Conservation (phyloP, 2,888 invertebrate genomes). For the Andrena praecox region DNA sequence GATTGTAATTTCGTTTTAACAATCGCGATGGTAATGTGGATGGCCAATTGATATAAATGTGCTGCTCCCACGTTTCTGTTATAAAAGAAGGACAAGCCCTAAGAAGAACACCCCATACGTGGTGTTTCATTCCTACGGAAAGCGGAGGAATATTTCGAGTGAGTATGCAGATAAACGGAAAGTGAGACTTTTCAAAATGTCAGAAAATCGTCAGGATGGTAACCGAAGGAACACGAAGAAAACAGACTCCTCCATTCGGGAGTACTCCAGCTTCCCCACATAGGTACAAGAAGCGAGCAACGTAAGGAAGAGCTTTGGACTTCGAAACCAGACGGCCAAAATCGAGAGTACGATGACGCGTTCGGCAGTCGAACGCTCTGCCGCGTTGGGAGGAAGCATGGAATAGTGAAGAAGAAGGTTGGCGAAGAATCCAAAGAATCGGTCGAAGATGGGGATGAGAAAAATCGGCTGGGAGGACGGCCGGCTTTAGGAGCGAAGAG, state of each 20-base stretch:
- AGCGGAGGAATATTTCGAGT: conserved; percentile 38
- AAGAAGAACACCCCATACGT: neutral
- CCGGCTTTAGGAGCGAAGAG: conserved; percentile 41
- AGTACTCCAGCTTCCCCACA: neutral
- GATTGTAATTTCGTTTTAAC: conserved; percentile 58
- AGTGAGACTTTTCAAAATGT: neutral
- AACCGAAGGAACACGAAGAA: neutral
- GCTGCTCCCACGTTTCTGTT: too few relatives aligned
- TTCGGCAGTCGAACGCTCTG: neutral
- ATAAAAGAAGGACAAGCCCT: too few relatives aligned
- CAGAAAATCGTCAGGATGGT: neutral
- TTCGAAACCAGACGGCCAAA: neutral
- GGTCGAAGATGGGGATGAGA: conserved; percentile 16
- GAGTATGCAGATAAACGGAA: conserved; percentile 28
- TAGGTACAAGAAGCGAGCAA: neutral
- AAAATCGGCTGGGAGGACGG: neutral
- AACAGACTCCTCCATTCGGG: neutral
- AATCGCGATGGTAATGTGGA: conserved; percentile 51
- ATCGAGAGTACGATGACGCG: conserved; percentile 1
- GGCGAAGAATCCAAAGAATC: neutral
- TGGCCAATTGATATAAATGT: conserved; percentile 50
- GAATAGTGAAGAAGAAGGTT: neutral
- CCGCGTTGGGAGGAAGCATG: neutral
- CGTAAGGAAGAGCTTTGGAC: neutral
- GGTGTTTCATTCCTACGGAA: neutral